A percentile compares a stretch with the other conserved stretches of the same genome.
Evolutionary conservation across 2,797 vertebrate genomes (phyloP).

Genomic region (Thaleichthys pacificus): DNA sequence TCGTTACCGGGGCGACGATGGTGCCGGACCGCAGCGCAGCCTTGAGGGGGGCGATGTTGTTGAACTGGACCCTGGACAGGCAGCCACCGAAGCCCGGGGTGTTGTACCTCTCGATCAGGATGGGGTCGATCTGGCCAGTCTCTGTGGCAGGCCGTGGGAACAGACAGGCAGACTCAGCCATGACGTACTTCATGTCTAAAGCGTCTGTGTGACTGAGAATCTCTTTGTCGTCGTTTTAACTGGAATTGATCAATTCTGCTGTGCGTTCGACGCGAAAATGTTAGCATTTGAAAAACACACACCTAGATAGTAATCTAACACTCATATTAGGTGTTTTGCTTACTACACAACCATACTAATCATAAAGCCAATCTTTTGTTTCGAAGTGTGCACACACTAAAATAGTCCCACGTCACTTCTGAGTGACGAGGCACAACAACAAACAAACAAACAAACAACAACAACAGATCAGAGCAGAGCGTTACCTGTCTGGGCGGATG

Average conservation of each 20-base stretch:
- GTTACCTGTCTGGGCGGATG: not conserved
- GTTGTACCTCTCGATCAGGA: slow-evolving; percentile 92
- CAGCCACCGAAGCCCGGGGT: slow-evolving; percentile 95
- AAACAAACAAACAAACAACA: not conserved
- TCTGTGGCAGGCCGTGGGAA: slow-evolving; percentile 66
- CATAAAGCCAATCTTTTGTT: too few species aligned
- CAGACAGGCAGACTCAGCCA: not conserved
- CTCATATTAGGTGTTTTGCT: too few species aligned
- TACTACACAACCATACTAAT: too few species aligned
- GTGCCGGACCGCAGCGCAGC: slow-evolving; percentile 81
- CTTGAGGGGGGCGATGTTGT: slow-evolving; percentile 89
- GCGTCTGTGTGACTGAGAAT: too few species aligned
- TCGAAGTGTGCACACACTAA: too few species aligned
- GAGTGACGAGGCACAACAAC: too few species aligned
- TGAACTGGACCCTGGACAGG: slow-evolving; percentile 91
- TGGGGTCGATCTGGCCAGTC: slow-evolving; percentile 90
- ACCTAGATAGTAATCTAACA: too few species aligned
- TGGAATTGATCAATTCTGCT: too few species aligned
- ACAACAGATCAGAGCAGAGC: not conserved
- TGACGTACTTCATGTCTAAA: not conserved
- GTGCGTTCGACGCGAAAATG: too few species aligned
- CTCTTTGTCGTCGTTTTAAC: too few species aligned
- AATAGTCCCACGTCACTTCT: too few species aligned
- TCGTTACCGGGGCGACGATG: slow-evolving; percentile 79
- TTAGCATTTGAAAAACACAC: too few species aligned